Base-by-base conservation (phyloP, 2,888 invertebrate species). In the Xanthia togata region DNA sequence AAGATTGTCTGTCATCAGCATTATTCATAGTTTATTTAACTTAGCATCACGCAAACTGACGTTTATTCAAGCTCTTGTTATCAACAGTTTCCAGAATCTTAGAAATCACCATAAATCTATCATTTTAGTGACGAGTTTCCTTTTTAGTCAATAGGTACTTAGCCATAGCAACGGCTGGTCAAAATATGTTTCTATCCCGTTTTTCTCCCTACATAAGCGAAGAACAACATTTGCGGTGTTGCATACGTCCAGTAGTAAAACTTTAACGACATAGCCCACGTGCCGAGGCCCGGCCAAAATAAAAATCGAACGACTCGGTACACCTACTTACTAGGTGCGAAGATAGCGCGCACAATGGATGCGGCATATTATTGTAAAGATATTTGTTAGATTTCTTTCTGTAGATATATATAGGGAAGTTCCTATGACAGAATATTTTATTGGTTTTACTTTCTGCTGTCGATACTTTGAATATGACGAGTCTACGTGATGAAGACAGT, bases 221-320 rank as follows among this genome's bases (percentile, higher is more conserved):
- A 83, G 68, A 79, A 63, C 76, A 79, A 78, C 75, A 76, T 80
- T 79, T 78, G 78, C 59, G 79, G 81, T 87, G 83, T 87, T 87
- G 81, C 87, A 88, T 90, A 87, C 89, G 87, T 90, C 86, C 88
- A 89, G 90, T 89, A 89, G 90, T 93, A 90, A 93, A 93, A 89
- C 83, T 88, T 91, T 93, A 90, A 93, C 90, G 92, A 92, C 84
- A 81, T 81, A 82, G 86, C 85, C 83, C 83, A 89, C 91, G 88
- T 88, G 78, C 88, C 86, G 81, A 80, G 79, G 82, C 84, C 83
- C 77, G 84, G 87, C 90, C 82, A 90, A 91, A 92, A 93, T 91
- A 92, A 91, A 93, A 91, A 90, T 88, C 79, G 79, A 75, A 85
- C 85, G 83, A 81, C 84, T 87, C 76, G 50, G 65, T 78, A 79